Percentiles rank a stretch among this genome's conserved stretches.
Conservation (phyloP, 2,113 vertebrate genomes). For the Myotis lucifugus region DNA sequence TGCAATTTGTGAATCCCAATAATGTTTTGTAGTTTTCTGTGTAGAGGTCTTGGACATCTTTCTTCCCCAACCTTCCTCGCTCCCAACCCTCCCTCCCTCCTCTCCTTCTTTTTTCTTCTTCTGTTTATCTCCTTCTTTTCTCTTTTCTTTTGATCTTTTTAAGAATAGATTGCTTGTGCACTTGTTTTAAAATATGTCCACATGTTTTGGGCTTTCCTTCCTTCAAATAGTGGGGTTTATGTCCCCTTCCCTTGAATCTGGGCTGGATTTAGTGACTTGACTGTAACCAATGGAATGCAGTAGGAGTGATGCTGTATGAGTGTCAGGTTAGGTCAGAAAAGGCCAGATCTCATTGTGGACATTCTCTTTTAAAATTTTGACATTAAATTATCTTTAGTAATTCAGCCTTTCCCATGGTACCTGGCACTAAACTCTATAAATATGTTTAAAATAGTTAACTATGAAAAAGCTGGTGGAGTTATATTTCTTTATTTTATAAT, state of each 20-base stretch:
- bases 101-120: background rate
- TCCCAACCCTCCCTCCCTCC: background rate
- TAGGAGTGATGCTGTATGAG: background rate
- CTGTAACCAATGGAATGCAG: background rate
- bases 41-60: background rate
- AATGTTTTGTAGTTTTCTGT: background rate
- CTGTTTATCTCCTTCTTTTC: background rate
- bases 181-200: background rate
- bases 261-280: background rate
- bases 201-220: background rate
- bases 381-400: background rate
- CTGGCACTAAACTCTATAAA: background rate
- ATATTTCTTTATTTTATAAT: slow-evolving; percentile 7
- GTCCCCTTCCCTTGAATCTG: background rate
- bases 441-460: background rate
- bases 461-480: background rate
- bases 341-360: background rate
- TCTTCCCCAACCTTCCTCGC: background rate
- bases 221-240: background rate
- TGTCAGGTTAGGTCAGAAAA: background rate
- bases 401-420: background rate
- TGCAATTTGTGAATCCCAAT: background rate
- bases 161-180: background rate
- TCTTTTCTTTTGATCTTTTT: background rate
- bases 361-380: background rate